Evolutionary conservation across 1,140 invertebrate species (phyloP).

Genomic region (Ephestia elutella): DNA sequence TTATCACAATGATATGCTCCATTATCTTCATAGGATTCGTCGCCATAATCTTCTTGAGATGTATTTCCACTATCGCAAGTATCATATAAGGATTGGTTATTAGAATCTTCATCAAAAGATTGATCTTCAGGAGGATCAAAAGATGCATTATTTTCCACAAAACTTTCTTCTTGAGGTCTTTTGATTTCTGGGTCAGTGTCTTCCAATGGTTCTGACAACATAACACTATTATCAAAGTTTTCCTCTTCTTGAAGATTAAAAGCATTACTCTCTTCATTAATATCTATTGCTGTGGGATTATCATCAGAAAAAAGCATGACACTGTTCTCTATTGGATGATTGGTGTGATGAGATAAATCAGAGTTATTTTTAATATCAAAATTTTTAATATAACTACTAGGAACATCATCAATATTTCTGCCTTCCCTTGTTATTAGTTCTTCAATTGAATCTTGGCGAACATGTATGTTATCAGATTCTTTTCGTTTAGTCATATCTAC

Average conservation of each 20-base stretch:
- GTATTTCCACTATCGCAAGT: conserved; percentile 28
- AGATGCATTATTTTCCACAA: not conserved
- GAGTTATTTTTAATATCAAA: not conserved
- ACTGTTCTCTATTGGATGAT: not conserved
- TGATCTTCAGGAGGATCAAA: not conserved
- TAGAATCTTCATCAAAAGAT: not conserved
- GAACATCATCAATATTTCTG: not conserved
- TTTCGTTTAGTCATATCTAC: not conserved
- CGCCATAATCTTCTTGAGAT: conserved; percentile 13
- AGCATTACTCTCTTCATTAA: not conserved
- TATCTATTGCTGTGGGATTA: not conserved
- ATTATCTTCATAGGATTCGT: conserved; percentile 1
- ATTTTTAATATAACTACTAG: not conserved
- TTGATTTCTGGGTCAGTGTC: not conserved
- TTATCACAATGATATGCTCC: conserved; percentile 9
- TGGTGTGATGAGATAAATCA: not conserved
- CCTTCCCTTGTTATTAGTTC: not conserved
- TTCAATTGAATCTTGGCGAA: too few species aligned
- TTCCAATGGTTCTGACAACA: not conserved
- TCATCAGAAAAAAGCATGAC: not conserved
- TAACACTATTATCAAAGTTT: not conserved
- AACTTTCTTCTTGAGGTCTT: not conserved
- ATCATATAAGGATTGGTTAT: conserved; percentile 31
- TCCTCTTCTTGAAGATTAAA: not conserved
- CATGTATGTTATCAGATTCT: not conserved